Base-by-base conservation (phyloP, 2,797 vertebrate genomes). In the Varecia variegata region DNA sequence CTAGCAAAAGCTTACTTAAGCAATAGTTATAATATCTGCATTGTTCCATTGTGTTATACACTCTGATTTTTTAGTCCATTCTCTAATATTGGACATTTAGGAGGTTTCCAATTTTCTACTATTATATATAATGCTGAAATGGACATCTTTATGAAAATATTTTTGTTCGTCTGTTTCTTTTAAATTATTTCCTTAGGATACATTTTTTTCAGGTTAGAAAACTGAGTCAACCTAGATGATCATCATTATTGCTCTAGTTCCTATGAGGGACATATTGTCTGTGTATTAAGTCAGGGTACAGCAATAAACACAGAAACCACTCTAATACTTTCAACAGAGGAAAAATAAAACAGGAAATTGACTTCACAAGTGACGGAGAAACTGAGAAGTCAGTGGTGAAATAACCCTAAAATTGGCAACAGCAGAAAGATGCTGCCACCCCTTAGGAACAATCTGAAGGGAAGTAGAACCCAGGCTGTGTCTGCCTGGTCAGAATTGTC, bases 181-280 rank as follows among this genome's bases (percentile, higher is more conserved):
- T 82, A 74, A 87, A 43, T 76, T 87, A 76, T 91, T 83, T 80
- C 35, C 56, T 77, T 88, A 80, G 38, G 38, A 25, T 65, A 85
- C 18, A 60, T 67, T 67, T 81, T 88, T 84, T 92, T 84, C 68
- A 71, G 73, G 58, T 18, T 58, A 65, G 38, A 82, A 89, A 93
- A 76, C 40, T 70, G 11, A 21, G 27, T 60, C n/a, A 85, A 43
- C 15, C 32, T 83, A 25, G 54, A 43, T 43, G 56, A 35, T 70
- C 60, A 94, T 94, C 79, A 74, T 43, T 87, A 92, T 58, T 52
- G 30, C 35, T 93, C 18, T 80, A 87, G 87, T 80, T 92, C 43
- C 83, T 43, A 35, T 54, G 50, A 80, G 10, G 60, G 15, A 20
- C 50, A 13, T 93, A 60, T 54, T 74, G 45, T 82, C 52, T 90